phyloP scores from a whole-genome alignment of 1,140 invertebrate species.

The Heterodera carotae region DNA sequence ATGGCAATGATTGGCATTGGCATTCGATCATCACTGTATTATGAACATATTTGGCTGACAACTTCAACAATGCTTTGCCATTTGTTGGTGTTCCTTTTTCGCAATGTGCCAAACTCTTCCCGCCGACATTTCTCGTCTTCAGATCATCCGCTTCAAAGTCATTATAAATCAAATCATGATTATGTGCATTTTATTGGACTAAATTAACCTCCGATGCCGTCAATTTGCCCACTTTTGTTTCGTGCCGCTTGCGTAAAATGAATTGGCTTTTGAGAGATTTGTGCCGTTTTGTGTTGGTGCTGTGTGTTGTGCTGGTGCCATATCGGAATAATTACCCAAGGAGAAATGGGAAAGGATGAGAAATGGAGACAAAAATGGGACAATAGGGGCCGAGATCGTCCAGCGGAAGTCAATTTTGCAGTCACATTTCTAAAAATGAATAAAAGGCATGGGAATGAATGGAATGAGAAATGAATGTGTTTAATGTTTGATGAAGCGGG shows the following conservation, averaged over 20 bases:
- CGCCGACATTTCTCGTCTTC: not conserved
- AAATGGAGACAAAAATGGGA: not conserved
- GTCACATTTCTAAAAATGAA: conserved; percentile 31
- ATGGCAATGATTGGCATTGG: no score
- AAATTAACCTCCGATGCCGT: no score
- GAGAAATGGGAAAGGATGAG: conserved; percentile 27
- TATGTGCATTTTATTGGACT: no score
- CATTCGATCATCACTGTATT: no score
- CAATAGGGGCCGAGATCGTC: conserved; percentile 19
- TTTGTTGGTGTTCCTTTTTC: not conserved
- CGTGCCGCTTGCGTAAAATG: no score
- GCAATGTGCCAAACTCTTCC: not conserved
- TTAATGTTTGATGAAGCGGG: no score
- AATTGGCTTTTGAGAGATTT: not conserved
- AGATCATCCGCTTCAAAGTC: not conserved
- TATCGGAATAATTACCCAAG: conserved; percentile 35
- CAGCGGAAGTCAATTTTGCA: conserved; percentile 35
- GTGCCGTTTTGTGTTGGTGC: conserved; percentile 20
- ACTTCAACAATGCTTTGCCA: no score
- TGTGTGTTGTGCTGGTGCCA: conserved; percentile 15
- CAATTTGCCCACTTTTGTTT: not conserved
- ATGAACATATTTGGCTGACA: no score
- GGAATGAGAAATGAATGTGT: not conserved
- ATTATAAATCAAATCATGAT: not conserved
- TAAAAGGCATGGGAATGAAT: not conserved